These are phyloP conservation scores for Allophyes oxyacanthae DNA, from an alignment of 2,888 invertebrate genomes.

Conservation along the genomic window DNA sequence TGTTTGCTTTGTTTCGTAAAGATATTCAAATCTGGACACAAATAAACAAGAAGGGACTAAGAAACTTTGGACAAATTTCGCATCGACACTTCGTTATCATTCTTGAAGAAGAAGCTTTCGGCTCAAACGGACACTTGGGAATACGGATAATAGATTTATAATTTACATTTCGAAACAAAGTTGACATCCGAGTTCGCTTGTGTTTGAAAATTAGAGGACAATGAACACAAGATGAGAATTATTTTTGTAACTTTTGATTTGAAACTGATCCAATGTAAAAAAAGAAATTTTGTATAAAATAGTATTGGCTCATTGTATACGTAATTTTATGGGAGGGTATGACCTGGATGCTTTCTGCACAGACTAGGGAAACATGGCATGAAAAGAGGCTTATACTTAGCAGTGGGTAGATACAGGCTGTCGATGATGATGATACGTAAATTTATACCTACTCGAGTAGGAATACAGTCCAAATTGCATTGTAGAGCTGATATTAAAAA, in stretches of 20 bases:
- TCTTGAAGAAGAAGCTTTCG: constrained; percentile 42
- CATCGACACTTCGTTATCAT: constrained; percentile 58
- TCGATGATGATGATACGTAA: too few relatives aligned
- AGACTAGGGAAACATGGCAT: too few relatives aligned
- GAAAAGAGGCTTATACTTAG: too few relatives aligned
- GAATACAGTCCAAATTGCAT: too few relatives aligned
- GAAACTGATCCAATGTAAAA: not conserved
- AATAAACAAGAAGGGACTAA: constrained; percentile 42
- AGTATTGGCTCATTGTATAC: too few relatives aligned
- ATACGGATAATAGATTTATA: constrained; percentile 56
- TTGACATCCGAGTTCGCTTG: constrained; percentile 48
- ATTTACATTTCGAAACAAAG: constrained; percentile 53
- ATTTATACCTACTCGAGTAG: too few relatives aligned
- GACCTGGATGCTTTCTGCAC: too few relatives aligned
- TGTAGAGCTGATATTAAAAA: too few relatives aligned
- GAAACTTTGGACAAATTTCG: constrained; percentile 53
- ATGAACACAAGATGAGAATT: constrained; percentile 29
- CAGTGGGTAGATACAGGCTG: too few relatives aligned
- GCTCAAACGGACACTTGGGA: constrained; percentile 56
- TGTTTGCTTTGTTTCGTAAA: constrained; percentile 53
- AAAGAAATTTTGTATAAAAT: too few relatives aligned
- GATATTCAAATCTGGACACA: constrained; percentile 55
- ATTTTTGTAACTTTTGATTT: constrained; percentile 18
- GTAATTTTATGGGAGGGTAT: too few relatives aligned
- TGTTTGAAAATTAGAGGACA: constrained; percentile 43